These are phyloP conservation scores for Idaea aversata DNA, from an alignment of 2,888 invertebrate species.

Conservation along the genomic window DNA sequence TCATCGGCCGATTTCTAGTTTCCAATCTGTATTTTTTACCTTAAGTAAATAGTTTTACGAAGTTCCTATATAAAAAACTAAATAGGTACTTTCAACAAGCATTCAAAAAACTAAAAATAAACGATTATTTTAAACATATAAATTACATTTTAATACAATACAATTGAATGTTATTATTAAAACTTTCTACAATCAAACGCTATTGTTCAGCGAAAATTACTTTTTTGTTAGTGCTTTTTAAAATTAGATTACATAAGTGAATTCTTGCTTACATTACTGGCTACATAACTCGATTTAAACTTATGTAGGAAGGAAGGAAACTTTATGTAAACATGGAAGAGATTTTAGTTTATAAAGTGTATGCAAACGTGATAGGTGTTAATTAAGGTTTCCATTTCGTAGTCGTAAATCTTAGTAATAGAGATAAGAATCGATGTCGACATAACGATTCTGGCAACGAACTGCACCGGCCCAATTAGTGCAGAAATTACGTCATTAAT, in stretches of 20 bases:
- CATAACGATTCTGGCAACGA: neutral
- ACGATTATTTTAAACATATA: neutral
- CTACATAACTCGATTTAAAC: neutral
- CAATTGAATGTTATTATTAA: constrained; percentile 23
- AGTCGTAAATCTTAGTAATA: neutral
- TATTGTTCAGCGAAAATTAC: neutral
- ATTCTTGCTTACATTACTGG: neutral
- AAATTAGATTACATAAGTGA: neutral
- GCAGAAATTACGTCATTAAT: no score
- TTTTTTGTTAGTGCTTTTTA: neutral
- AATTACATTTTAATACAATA: constrained; percentile 15
- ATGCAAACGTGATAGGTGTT: constrained; percentile 18
- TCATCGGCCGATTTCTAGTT: no score
- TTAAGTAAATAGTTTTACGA: no score
- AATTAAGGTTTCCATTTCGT: constrained; percentile 18
- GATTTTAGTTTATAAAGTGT: neutral
- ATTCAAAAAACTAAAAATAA: neutral
- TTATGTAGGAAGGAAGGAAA: neutral
- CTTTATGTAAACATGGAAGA: neutral
- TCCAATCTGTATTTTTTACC: no score
- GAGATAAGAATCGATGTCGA: neutral
- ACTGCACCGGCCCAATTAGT: no score
- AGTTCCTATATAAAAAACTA: no score
- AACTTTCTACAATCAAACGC: constrained; percentile 24
- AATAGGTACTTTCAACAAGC: neutral